Percentiles rank a stretch among this genome's conserved stretches.
These are phyloP conservation scores for Magallana nippona DNA, from an alignment of 2,888 invertebrate species.

Conservation along the genomic window DNA sequence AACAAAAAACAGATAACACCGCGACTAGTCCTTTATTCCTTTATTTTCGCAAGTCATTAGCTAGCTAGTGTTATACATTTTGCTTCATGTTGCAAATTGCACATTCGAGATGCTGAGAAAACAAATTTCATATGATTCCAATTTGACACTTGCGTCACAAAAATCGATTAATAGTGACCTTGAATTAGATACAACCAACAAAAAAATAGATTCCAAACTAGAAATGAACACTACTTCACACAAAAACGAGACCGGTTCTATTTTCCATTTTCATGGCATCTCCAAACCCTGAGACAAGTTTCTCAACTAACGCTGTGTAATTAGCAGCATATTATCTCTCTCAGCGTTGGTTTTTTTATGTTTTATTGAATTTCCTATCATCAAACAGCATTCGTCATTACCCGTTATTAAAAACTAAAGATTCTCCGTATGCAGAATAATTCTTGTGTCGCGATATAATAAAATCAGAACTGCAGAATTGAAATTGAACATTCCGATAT, in stretches of 20 bases:
- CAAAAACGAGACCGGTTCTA: background rate
- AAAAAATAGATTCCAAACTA: background rate
- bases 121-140: background rate
- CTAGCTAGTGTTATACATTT: too few species aligned
- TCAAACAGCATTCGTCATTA: background rate
- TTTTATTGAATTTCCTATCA: conserved; percentile 9
- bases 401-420: background rate
- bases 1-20: too few species aligned
- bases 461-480: too few species aligned
- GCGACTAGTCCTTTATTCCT: too few species aligned
- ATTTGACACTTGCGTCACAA: too few species aligned
- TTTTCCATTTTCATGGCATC: background rate
- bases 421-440: too few species aligned
- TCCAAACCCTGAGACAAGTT: background rate
- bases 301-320: background rate
- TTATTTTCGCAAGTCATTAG: too few species aligned
- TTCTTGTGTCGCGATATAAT: too few species aligned
- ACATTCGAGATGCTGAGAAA: background rate
- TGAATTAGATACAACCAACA: background rate
- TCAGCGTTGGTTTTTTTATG: background rate
- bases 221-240: background rate
- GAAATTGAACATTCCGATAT: too few species aligned
- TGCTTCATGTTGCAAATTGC: too few species aligned
- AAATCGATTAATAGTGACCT: background rate
- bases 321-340: conserved; percentile 21